Percentiles rank a stretch among this genome's conserved stretches.
Evolutionary conservation across 2,113 vertebrate genomes (phyloP).

Genomic region (Glaucomys volans): DNA sequence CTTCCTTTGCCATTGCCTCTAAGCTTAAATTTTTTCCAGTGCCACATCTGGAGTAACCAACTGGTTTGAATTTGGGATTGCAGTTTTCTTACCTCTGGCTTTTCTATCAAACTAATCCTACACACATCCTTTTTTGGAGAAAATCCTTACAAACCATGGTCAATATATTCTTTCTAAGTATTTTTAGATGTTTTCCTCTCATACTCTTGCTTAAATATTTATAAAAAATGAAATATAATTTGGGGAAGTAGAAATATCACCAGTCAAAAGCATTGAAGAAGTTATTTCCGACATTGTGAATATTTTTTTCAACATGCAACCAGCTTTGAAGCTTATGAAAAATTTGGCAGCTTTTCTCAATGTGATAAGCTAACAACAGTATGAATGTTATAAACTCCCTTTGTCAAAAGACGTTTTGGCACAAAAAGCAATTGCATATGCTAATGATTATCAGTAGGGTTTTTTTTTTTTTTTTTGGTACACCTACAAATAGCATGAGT

Average conservation of each 20-base stretch:
- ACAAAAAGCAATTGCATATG: background rate
- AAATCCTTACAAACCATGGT: background rate
- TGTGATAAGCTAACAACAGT: background rate
- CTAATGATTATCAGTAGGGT: background rate
- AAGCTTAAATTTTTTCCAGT: background rate
- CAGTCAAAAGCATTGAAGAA: background rate
- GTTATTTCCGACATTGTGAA: background rate
- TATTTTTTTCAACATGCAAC: background rate
- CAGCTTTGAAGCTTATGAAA: background rate
- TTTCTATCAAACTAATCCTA: background rate
- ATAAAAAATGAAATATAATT: background rate
- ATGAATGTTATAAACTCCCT: background rate
- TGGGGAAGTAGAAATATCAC: background rate
- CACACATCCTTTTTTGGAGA: background rate
- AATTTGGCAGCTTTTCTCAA: background rate
- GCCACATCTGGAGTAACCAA: background rate
- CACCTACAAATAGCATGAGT: background rate
- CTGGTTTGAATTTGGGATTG: background rate
- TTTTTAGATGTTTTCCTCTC: background rate
- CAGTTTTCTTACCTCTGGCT: background rate
- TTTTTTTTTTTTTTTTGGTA: background rate
- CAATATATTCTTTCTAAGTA: background rate
- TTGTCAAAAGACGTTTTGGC: background rate
- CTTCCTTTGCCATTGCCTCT: background rate
- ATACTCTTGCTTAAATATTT: background rate